These are phyloP conservation scores for Neogale vison DNA, from an alignment of 2,113 vertebrate species.

Conservation along the genomic window DNA sequence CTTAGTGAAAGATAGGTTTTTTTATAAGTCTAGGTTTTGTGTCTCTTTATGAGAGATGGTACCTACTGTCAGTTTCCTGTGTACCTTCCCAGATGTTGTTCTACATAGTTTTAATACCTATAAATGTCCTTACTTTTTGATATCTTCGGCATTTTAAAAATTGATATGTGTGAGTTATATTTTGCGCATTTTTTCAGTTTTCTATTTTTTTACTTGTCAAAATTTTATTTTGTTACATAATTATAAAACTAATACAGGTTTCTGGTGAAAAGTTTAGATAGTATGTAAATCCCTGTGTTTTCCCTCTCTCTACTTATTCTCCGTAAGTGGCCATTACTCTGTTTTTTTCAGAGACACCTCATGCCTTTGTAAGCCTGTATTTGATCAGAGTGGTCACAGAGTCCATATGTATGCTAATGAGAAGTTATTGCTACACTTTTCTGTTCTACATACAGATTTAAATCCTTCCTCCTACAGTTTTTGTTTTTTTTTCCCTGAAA, in stretches of 20 bases:
- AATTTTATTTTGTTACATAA: constrained; percentile 2
- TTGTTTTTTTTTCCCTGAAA: neutral
- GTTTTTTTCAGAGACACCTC: neutral
- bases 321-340: neutral
- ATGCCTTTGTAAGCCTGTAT: neutral
- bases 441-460: neutral
- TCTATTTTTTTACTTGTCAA: neutral
- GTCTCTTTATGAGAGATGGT: neutral
- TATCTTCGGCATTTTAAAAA: neutral
- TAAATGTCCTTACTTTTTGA: neutral
- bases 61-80: neutral
- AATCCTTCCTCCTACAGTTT: neutral
- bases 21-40: neutral
- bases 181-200: neutral
- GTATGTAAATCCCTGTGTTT: neutral
- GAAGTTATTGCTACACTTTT: neutral
- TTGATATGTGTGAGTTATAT: neutral
- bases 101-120: neutral
- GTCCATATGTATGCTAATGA: neutral
- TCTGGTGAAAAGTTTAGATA: neutral
- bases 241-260: neutral
- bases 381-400: neutral
- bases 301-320: neutral
- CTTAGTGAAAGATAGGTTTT: neutral
- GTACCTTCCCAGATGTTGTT: neutral